Evolutionary conservation across 2,888 invertebrate genomes (phyloP), one percentile per base, ranked within the genome.

Genomic region (Papilio protenor): DNA sequence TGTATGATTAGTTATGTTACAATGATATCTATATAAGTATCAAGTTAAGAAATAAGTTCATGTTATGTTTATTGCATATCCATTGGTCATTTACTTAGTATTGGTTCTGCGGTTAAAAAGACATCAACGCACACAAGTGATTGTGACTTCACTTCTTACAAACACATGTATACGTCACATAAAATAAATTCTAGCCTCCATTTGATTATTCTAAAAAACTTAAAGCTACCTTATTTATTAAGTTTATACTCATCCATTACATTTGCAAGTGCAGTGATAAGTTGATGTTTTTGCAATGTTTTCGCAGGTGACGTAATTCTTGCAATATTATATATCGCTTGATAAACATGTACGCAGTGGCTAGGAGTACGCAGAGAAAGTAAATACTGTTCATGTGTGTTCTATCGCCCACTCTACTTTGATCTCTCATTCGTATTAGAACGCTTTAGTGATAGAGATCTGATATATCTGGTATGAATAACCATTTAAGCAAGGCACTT

Each of bases 261-360:
- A 21, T 73, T 59, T 45, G 57, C 8, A n/a, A 40, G 8, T 73
- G 45, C 21, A 27, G 27, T 66, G 47, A 66, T 33, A 69, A 57
- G 66, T n/a, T 45, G 33, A 8, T 73, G 77, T 57, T 21, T 45
- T 70, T 55, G 69, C 47, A 69, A 64, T 69, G 69, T 74, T 66
- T 77, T 77, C 69, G 75, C 77, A 18, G n/a, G 45, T 72, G 78
- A 75, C 75, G 78, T 23, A 78, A 78, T 27, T 27, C 74, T 55
- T 27, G 77, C 71, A 55, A 75, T 75, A 75, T 75, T n/a, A 75
- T 72, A 78, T 72, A 78, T 75, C 71, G 71, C 74, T 77, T 59
- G 64, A 72, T 75, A 78, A 72, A 75, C 78, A 71, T 70, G 57
- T 47, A 55, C 72, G 75, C 23, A 23, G 71, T 45, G 27, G 57